Base-by-base conservation (phyloP, 1,140 invertebrate species). In the Brachionus asplanchnoidis region DNA sequence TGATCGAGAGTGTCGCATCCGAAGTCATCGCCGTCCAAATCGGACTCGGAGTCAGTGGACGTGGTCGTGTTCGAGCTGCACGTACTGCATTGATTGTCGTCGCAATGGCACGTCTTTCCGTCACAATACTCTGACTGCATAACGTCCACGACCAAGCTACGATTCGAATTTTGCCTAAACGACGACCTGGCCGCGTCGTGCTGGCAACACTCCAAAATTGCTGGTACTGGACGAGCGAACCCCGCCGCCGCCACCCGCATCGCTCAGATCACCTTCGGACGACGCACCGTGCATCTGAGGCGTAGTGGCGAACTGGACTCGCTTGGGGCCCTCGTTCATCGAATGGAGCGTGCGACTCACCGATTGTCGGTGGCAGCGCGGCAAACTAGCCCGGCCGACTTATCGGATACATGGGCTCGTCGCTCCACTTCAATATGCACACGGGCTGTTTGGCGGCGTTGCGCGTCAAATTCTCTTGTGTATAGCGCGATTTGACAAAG, bases 61-160 rank as follows among this genome's bases (percentile, higher is more conserved):
- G 73, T 77, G 20, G 79, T 82, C n/a, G 79, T 82, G n/a, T 68
- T 82, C 0, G 79, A 82, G 26, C 79, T 82, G 40, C 79, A 82
- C 12, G 79, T 82, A 20, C 50, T 65, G 60, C 79, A 82, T 11
- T 82, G 36, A 17, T 82, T 46, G 17, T 82, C 79, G 2, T 82
- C 79, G 32, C 23, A 82, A 6, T 82, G 56, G 26, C 79, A 82
- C 4, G 56, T 46, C 12, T 53, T 28, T 0, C 3, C 20, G 2
- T 77, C 73, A n/a, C 23, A 77, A 28, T 77, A 77, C 20, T 77
- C 73, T 0, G 32, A 1, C 32, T 36, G 5, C 44, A 26, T 14
- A 23, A n/a, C 44, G 8, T 8, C 40, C 7, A 8, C 44, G 26
- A 50, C 50, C 12, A 77, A 8, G 42, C 73, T 77, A 1, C 73